Evolutionary conservation across 2,888 invertebrate genomes (phyloP).

Genomic region (Dastarcus helophoroides): DNA sequence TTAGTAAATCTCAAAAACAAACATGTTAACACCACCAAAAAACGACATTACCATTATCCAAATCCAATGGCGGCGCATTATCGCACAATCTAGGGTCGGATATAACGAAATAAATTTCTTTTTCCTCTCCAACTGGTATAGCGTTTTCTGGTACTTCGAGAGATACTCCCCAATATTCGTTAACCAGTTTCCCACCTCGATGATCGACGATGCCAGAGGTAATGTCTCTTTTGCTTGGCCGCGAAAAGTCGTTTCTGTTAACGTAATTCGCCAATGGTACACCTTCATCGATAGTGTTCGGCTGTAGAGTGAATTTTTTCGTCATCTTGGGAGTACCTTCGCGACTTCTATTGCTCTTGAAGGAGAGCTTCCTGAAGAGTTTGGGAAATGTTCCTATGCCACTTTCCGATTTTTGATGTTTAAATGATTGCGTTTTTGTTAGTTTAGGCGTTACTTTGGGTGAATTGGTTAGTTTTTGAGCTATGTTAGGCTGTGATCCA

Average conservation of each 20-base stretch:
- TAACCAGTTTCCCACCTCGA: conserved; percentile 72
- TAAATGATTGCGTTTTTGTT: conserved; percentile 37
- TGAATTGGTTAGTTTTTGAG: conserved; percentile 34
- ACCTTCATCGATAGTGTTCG: conserved; percentile 21
- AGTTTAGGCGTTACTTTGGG: conserved; percentile 34
- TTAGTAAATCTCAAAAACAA: no score
- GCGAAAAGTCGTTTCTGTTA: conserved; percentile 39
- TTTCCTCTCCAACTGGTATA: conserved; percentile 66
- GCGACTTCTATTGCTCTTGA: conserved; percentile 20
- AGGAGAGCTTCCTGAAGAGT: conserved; percentile 33
- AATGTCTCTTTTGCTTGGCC: conserved; percentile 34
- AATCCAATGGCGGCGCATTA: conserved; percentile 70
- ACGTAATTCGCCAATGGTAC: conserved; percentile 9
- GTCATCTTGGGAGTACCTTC: conserved; percentile 26
- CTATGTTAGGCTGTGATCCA: conserved; percentile 39
- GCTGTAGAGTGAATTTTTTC: conserved; percentile 23
- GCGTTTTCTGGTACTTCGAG: conserved; percentile 83
- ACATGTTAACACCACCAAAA: no score
- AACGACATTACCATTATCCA: conserved; percentile 65
- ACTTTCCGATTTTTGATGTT: conserved; percentile 30
- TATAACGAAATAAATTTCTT: conserved; percentile 89
- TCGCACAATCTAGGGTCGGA: conserved; percentile 68
- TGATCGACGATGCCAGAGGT: conserved; percentile 52
- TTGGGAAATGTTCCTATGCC: conserved; percentile 28
- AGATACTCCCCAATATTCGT: conserved; percentile 83